Conservation (phyloP, 2,113 vertebrate genomes). For the Argyrosomus japonicus region DNA sequence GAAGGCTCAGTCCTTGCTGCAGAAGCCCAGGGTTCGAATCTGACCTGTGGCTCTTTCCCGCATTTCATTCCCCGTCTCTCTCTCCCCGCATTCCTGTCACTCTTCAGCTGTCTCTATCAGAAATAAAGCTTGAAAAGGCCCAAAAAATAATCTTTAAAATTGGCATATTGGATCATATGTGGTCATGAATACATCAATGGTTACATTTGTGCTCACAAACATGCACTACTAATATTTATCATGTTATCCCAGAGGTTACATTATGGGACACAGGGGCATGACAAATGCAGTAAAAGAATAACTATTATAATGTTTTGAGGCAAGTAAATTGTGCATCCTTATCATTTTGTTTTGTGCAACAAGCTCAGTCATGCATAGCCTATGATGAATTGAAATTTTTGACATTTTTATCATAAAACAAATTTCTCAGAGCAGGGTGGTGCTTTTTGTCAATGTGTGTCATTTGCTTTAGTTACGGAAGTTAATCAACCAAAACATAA, state of each 20-base stretch:
- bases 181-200: slow-evolving; percentile 34
- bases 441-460: neutral
- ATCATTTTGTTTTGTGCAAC: neutral
- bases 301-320: neutral
- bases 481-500: slow-evolving; percentile 4
- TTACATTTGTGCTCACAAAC: slow-evolving; percentile 14
- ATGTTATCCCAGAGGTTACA: slow-evolving; percentile 4
- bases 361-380: neutral
- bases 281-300: neutral
- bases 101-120: too few species aligned
- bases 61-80: too few species aligned
- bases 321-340: neutral
- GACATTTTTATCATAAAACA: neutral
- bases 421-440: neutral
- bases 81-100: too few species aligned
- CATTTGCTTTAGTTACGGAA: slow-evolving; percentile 11
- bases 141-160: too few species aligned
- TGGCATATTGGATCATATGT: slow-evolving; percentile 10
- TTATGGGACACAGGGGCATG: slow-evolving; percentile 5
- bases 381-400: neutral
- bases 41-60: too few species aligned
- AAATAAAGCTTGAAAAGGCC: too few species aligned
- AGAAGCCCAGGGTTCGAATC: too few species aligned
- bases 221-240: slow-evolving; percentile 3
- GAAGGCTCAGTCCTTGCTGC: too few species aligned